Conservation (phyloP, 2,797 vertebrate genomes). For the Lates japonicus region DNA sequence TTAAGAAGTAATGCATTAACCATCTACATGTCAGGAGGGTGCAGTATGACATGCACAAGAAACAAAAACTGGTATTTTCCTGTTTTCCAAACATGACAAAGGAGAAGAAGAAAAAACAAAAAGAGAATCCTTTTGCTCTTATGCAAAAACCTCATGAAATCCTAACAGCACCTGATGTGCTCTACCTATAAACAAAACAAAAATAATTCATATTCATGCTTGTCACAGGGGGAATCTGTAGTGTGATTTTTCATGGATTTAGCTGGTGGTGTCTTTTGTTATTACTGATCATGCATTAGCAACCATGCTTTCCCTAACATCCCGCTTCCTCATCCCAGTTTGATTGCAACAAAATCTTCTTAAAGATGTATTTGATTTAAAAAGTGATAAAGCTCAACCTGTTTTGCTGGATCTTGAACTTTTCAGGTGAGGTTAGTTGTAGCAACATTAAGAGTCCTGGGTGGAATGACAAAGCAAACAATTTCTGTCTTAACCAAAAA, state of each 20-base stretch:
- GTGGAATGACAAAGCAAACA: background rate
- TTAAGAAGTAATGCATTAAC: background rate
- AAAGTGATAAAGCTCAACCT: conserved; percentile 1
- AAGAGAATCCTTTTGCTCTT: background rate
- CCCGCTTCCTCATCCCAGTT: background rate
- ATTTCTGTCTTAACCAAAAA: conserved; percentile 35
- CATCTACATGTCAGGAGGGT: background rate
- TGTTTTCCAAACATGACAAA: background rate
- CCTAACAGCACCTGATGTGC: background rate
- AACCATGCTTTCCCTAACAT: background rate
- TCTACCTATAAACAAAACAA: background rate
- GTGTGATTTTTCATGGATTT: conserved; percentile 6
- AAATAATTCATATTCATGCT: background rate
- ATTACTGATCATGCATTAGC: background rate
- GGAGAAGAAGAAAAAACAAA: conserved; percentile 24
- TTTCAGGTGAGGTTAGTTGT: background rate
- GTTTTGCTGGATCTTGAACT: background rate
- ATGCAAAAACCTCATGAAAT: background rate
- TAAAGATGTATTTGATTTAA: conserved; percentile 1
- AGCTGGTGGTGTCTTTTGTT: background rate
- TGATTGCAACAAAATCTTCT: background rate
- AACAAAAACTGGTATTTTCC: background rate
- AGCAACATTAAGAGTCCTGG: background rate
- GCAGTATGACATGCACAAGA: background rate
- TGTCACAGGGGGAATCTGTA: background rate